Conservation (phyloP, 1,140 invertebrate genomes). For the Leptinotarsa lineolata region DNA sequence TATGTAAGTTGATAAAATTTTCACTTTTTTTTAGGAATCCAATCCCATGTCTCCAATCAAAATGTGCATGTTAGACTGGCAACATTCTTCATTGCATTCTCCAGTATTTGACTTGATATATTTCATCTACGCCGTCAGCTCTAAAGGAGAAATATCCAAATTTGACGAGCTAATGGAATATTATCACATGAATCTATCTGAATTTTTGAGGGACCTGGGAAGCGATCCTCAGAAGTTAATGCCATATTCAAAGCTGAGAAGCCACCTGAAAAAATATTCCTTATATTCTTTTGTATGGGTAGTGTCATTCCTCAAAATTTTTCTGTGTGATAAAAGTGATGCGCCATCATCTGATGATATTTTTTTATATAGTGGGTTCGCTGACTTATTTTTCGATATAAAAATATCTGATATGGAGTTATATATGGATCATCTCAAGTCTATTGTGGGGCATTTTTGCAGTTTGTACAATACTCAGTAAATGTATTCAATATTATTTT, state of each 20-base stretch:
- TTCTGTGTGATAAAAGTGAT: conserved; percentile 23
- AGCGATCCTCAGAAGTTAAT: conserved; percentile 56
- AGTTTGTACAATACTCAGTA: not conserved
- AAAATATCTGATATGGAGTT: not conserved
- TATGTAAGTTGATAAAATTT: no score
- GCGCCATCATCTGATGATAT: conserved; percentile 6
- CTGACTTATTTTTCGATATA: not conserved
- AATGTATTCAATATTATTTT: not conserved
- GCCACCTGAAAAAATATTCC: conserved; percentile 52
- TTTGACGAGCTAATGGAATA: conserved; percentile 58
- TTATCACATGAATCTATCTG: conserved; percentile 60
- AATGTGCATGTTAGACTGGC: conserved; percentile 61
- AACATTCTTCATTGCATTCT: conserved; percentile 61
- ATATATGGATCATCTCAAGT: not conserved
- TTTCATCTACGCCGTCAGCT: conserved; percentile 62
- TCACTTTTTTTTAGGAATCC: not conserved
- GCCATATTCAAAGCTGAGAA: conserved; percentile 55
- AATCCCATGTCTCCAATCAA: conserved; percentile 8
- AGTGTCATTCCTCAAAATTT: conserved; percentile 47
- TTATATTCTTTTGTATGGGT: conserved; percentile 51
- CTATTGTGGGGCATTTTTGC: not conserved
- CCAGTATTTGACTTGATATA: conserved; percentile 64
- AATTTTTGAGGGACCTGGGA: conserved; percentile 54
- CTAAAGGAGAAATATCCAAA: conserved; percentile 53
- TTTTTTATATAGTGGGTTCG: not conserved